A percentile compares a stretch with the other conserved stretches of the same genome.
phyloP scores from a whole-genome alignment of 2,888 invertebrate species.

The Perithous albicinctus region DNA sequence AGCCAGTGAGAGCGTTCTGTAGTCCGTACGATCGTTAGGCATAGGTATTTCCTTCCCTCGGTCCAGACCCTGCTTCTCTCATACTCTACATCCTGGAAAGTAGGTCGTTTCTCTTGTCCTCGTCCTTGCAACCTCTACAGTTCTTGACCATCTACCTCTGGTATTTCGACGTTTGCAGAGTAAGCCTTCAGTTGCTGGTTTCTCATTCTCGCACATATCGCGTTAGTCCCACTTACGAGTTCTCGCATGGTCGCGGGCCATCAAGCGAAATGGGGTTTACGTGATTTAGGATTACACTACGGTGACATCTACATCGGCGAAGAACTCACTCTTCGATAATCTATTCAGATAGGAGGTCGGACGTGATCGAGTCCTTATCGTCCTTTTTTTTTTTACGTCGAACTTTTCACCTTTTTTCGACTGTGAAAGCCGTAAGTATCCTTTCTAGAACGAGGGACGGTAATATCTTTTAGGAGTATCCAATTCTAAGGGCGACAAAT shows the following conservation, averaged over 20 bases:
- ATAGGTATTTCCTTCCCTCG: constrained; percentile 56
- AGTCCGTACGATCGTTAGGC: constrained; percentile 61
- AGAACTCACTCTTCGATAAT: constrained; percentile 8
- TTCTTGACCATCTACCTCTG: constrained; percentile 40
- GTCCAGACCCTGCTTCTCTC: constrained; percentile 38
- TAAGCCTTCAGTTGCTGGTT: constrained; percentile 7
- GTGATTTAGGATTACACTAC: constrained; percentile 43
- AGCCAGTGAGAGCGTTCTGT: constrained; percentile 31
- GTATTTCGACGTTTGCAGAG: constrained; percentile 39
- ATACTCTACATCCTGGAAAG: constrained; percentile 32
- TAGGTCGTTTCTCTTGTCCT: constrained; percentile 54
- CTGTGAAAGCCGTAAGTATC: neutral
- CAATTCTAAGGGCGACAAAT: neutral
- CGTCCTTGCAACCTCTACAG: constrained; percentile 30
- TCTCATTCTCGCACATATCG: constrained; percentile 22
- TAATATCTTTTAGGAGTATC: neutral
- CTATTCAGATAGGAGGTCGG: neutral
- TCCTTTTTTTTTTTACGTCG: neutral
- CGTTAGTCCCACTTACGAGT: neutral
- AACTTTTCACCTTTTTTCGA: neutral
- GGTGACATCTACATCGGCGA: neutral
- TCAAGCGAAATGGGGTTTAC: constrained; percentile 55
- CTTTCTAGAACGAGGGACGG: neutral
- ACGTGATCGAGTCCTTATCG: neutral
- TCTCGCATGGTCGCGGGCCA: neutral